A percentile compares a stretch with the other conserved stretches of the same genome.
These are phyloP conservation scores for Pterocles gutturalis DNA, from an alignment of 2,113 vertebrate genomes.

Conservation along the genomic window DNA sequence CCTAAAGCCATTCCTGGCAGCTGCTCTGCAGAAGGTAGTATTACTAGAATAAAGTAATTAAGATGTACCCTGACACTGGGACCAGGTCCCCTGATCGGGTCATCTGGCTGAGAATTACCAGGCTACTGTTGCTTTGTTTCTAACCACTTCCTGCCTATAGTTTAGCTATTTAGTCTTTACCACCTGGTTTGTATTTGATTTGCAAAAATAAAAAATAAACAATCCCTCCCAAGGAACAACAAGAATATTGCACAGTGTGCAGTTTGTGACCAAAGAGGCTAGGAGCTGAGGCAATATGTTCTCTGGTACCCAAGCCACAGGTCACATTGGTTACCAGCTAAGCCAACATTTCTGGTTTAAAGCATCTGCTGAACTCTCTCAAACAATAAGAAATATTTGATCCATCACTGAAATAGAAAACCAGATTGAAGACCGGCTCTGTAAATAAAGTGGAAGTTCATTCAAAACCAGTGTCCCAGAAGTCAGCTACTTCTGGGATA, in stretches of 20 bases:
- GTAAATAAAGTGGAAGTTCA: conserved; percentile 55
- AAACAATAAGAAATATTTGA: conserved; percentile 51
- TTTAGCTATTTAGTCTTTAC: conserved; percentile 22
- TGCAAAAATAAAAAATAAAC: conserved; percentile 57
- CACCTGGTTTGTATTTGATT: conserved; percentile 61
- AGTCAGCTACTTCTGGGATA: conserved; percentile 18
- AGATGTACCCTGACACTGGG: neutral
- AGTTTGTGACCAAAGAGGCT: neutral
- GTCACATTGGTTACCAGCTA: conserved; percentile 4
- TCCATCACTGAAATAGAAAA: conserved; percentile 42
- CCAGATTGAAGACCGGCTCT: conserved; percentile 43
- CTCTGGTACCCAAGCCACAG: conserved; percentile 32
- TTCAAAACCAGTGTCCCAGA: conserved; percentile 17
- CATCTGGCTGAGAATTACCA: neutral
- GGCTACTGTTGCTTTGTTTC: conserved; percentile 49
- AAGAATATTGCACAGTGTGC: conserved; percentile 30
- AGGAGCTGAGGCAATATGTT: neutral
- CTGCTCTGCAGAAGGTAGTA: neutral
- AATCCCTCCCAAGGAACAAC: neutral
- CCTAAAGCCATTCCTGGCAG: neutral
- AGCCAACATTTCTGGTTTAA: conserved; percentile 42
- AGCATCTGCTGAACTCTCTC: conserved; percentile 10
- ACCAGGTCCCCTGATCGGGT: neutral
- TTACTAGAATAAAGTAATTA: neutral
- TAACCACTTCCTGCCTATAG: conserved; percentile 47